Evolutionary conservation across 2,113 vertebrate species (phyloP).

Genomic region (Corapipo altera): DNA sequence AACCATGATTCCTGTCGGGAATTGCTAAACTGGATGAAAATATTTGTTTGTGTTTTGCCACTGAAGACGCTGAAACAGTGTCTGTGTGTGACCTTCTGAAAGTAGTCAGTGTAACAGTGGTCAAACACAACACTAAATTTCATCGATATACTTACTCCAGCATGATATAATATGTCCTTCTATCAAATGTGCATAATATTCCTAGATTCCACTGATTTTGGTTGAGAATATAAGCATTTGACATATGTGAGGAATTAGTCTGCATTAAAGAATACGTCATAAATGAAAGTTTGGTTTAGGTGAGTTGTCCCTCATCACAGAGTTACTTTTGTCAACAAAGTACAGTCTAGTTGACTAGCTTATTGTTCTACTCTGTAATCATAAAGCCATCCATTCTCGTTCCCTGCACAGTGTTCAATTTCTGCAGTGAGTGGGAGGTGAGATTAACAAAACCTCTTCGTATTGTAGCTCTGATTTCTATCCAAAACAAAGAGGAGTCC

Average conservation of each 20-base stretch:
- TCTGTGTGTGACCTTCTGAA: not conserved
- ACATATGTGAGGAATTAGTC: not conserved
- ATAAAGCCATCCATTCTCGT: not conserved
- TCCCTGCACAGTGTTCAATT: fast-evolving
- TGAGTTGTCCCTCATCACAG: not conserved
- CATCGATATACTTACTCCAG: not conserved
- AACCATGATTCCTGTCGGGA: not conserved
- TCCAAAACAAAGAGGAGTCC: not conserved
- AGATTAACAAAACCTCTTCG: not conserved
- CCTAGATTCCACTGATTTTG: not conserved
- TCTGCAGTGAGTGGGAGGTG: not conserved
- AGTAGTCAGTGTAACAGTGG: not conserved
- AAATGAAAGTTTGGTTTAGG: not conserved
- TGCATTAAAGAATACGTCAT: not conserved
- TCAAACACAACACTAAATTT: not conserved
- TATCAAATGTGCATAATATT: not conserved
- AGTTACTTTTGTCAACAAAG: not conserved
- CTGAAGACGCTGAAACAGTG: not conserved
- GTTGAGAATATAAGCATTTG: not conserved
- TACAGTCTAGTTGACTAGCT: not conserved
- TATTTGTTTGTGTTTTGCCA: not conserved
- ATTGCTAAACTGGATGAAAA: not conserved
- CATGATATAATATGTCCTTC: not conserved
- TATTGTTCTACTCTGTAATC: not conserved
- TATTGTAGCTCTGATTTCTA: not conserved